Evolutionary conservation across 2,888 invertebrate species (phyloP), one percentile per base, ranked within the genome.

Genomic region (Dasypolia templi): DNA sequence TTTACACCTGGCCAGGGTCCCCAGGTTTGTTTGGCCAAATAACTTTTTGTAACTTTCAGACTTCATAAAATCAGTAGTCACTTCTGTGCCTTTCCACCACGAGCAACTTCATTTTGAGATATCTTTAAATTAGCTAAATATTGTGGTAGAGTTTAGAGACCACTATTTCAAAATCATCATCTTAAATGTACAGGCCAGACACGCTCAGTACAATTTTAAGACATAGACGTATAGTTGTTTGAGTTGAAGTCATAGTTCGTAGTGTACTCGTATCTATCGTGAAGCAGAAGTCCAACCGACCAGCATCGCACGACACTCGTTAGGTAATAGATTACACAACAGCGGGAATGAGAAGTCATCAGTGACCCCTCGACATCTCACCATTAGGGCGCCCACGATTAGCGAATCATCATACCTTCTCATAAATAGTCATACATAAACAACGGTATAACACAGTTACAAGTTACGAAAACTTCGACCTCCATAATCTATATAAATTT

Each of bases 311-410:
- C 74, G 59, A 69, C 71, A 78, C 83, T 82, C 86, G 88, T 88
- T 89, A 86, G 74, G 87, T 86, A 88, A 89, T 86, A 70, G 69
- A 86, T 92, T 91, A 82, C 90, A 87, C 86, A 91, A 91, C 77
- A 73, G 71, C 68, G 74, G 83, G 77, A 85, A 87, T 85, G 87
- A 82, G 86, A 86, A 84, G 82, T 81, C 84, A 86, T 85, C 86
- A 81, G 58, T 92, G 92, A 92, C 93, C 91, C 89, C 87, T 86
- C 82, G 87, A 88, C 89, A 89, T 85, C 86, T 86, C 86, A 72
- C 80, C 76, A 86, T 87, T 85, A 86, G 55, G 81, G 83, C 89
- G 86, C 89, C 86, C 86, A 87, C 89, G 73, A 80, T 85, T 88
- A 85, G 77, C 81, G 72, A 73, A 83, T 79, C 78, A 75, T 78